Evolutionary conservation across 1,140 invertebrate genomes (phyloP).

Genomic region (Drosophila kohkoa): DNA sequence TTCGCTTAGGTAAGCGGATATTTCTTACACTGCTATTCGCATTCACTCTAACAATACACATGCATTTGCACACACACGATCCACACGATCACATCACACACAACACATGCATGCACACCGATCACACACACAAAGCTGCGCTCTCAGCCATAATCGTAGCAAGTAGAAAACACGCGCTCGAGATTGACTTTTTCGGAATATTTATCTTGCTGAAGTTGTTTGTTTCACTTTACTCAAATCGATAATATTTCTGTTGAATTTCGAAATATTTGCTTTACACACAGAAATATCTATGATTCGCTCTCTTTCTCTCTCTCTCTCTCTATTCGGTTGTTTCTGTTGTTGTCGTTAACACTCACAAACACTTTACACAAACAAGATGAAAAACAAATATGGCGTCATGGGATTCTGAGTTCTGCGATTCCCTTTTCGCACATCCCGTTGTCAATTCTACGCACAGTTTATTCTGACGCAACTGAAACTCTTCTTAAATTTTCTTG

Average conservation of each 20-base stretch:
- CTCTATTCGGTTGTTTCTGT: slow-evolving; percentile 15
- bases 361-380: slow-evolving; percentile 52
- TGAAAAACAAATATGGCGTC: slow-evolving; percentile 78
- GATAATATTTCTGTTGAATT: slow-evolving; percentile 13
- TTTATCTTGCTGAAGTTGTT: slow-evolving; percentile 23
- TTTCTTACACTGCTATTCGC: slow-evolving; percentile 61
- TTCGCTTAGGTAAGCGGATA: slow-evolving; percentile 78
- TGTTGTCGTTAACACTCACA: slow-evolving; percentile 23
- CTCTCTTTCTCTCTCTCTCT: slow-evolving; percentile 9
- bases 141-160: slow-evolving; percentile 53
- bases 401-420: slow-evolving; percentile 51
- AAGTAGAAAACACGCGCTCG: slow-evolving; percentile 41
- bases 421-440: slow-evolving; percentile 48
- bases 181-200: slow-evolving; percentile 13
- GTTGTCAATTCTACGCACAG: slow-evolving; percentile 13
- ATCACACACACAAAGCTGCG: slow-evolving; percentile 33
- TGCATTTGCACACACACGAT: slow-evolving; percentile 40
- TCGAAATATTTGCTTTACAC: slow-evolving; percentile 36
- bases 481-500: neutral
- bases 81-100: slow-evolving; percentile 43
- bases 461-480: neutral
- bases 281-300: slow-evolving; percentile 29
- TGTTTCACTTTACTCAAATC: slow-evolving; percentile 3
- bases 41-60: slow-evolving; percentile 51
- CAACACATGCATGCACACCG: slow-evolving; percentile 42